phyloP scores from a whole-genome alignment of 2,888 invertebrate genomes.

The Phaedon cochleariae region DNA sequence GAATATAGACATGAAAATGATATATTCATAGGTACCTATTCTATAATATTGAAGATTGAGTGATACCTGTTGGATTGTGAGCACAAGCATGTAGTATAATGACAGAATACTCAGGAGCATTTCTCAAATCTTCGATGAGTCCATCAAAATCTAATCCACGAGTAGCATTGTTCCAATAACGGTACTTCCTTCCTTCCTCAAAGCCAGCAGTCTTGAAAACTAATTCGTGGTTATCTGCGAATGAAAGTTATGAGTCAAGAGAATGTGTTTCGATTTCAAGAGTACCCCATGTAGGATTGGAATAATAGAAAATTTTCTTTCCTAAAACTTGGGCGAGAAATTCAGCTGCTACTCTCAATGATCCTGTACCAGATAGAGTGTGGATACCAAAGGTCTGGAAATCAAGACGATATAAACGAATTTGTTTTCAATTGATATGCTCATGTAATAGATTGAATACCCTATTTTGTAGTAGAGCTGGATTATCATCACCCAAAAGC shows the following conservation, averaged over 20 bases:
- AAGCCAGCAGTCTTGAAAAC: constrained; percentile 89
- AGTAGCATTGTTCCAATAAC: constrained; percentile 88
- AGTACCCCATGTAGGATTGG: constrained; percentile 97
- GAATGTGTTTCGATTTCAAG: constrained; percentile 43
- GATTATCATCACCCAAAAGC: constrained; percentile 83
- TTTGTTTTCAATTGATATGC: too few relatives aligned
- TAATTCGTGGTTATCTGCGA: constrained; percentile 89
- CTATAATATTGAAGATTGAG: too few relatives aligned
- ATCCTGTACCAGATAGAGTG: constrained; percentile 93
- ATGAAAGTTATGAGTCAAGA: background rate
- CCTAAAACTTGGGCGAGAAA: constrained; percentile 79
- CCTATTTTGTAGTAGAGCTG: constrained; percentile 74
- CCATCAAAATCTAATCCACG: constrained; percentile 67
- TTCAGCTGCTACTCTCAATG: constrained; percentile 88
- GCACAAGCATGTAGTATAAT: constrained; percentile 96
- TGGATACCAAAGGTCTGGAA: constrained; percentile 88
- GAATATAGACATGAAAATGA: too few relatives aligned
- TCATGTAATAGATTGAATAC: constrained; percentile 64
- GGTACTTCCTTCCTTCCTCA: constrained; percentile 79
- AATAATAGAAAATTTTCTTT: constrained; percentile 81
- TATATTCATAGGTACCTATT: too few relatives aligned
- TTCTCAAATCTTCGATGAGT: constrained; percentile 77
- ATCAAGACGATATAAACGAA: too few relatives aligned
- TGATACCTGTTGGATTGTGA: constrained; percentile 87
- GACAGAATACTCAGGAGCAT: constrained; percentile 84